A percentile compares a stretch with the other conserved stretches of the same genome.
Conservation (phyloP, 53 echinoderm and acorn worm species). For the Astropecten irregularis region DNA sequence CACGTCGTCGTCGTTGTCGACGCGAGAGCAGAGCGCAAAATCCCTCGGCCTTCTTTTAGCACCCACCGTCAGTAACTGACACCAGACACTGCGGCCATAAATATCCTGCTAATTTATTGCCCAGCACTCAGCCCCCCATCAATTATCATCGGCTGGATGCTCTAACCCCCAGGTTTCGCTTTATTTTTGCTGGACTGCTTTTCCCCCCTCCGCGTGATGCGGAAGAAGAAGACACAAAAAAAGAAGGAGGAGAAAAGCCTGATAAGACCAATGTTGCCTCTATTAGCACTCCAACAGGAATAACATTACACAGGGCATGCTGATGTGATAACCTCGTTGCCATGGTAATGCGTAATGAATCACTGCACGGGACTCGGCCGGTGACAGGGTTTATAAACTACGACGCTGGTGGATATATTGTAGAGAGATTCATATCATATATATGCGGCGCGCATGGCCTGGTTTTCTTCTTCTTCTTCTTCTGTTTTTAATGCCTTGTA, state of each 20-base stretch:
- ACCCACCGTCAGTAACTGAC: no score
- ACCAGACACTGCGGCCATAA: slow-evolving; percentile 4
- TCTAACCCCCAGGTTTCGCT: slow-evolving; percentile 17
- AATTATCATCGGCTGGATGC: slow-evolving; percentile 2
- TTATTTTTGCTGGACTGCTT: slow-evolving; percentile 19
- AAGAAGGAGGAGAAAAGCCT: slow-evolving; percentile 1
- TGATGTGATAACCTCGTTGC: slow-evolving; percentile 30
- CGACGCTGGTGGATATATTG: slow-evolving; percentile 17
- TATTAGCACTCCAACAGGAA: slow-evolving; percentile 54
- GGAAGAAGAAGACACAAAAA: no score
- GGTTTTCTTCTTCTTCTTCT: not conserved
- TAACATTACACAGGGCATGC: slow-evolving; percentile 45
- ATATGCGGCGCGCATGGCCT: slow-evolving; percentile 34
- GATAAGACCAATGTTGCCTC: slow-evolving; percentile 42
- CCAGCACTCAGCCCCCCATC: slow-evolving; percentile 9
- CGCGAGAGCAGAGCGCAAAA: no score
- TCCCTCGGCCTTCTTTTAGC: no score
- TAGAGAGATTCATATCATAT: slow-evolving; percentile 16
- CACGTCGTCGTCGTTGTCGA: no score
- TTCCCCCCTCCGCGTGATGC: no score
- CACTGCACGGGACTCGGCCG: slow-evolving; percentile 38
- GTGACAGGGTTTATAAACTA: slow-evolving; percentile 48
- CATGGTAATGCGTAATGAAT: slow-evolving; percentile 48
- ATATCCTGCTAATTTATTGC: slow-evolving; percentile 52
- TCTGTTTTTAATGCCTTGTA: no score